A percentile compares a stretch with the other conserved stretches of the same genome.
These are phyloP conservation scores for Pluvialis apricaria DNA, from an alignment of 2,113 vertebrate species.

Conservation along the genomic window DNA sequence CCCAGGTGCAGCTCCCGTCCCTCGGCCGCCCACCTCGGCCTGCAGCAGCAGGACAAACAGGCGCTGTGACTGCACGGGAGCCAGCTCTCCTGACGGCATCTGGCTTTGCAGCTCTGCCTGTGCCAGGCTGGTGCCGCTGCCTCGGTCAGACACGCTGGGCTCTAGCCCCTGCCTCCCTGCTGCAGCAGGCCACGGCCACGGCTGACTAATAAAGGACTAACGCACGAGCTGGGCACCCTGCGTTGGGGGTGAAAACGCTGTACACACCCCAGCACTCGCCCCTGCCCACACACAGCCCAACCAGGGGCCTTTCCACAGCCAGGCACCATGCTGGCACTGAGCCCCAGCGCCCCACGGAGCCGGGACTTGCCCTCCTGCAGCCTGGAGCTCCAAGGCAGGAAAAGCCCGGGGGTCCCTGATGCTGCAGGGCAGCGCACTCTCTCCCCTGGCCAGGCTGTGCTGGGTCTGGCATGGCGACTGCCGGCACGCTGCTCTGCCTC, in stretches of 20 bases:
- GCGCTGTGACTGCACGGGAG: background rate
- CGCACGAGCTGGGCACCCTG: rapidly evolving
- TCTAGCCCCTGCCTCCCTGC: background rate
- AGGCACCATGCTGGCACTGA: background rate
- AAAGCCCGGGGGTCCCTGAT: background rate
- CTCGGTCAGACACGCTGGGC: rapidly evolving
- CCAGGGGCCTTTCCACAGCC: background rate
- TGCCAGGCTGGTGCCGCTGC: background rate
- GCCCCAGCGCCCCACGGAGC: background rate
- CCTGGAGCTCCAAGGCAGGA: rapidly evolving
- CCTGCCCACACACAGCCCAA: background rate
- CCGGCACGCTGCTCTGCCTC: background rate
- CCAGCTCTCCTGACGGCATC: background rate
- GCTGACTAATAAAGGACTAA: background rate
- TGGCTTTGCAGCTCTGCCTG: background rate
- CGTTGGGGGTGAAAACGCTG: rapidly evolving
- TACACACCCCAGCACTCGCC: rapidly evolving
- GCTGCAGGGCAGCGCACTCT: rapidly evolving
- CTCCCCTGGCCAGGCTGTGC: background rate
- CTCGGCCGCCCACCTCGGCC: background rate
- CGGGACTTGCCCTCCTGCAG: rapidly evolving
- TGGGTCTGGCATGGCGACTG: rapidly evolving
- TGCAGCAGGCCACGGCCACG: background rate
- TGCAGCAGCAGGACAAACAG: background rate
- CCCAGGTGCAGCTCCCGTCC: rapidly evolving